Conservation (phyloP, 1,140 invertebrate genomes). For the Olivierus martensii region DNA sequence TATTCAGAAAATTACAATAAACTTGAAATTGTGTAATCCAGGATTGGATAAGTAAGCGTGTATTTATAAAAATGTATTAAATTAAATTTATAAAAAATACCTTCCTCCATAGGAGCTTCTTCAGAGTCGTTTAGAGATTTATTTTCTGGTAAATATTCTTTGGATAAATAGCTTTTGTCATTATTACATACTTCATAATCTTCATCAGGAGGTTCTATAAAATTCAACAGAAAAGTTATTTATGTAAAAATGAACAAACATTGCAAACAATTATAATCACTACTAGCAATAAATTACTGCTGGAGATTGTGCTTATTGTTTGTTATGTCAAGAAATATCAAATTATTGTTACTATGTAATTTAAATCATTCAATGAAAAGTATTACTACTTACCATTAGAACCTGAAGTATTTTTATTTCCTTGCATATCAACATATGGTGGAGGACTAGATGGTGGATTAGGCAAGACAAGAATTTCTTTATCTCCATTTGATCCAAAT, state of each 20-base stretch:
- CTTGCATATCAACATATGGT: slow-evolving; percentile 15
- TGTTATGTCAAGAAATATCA: no score
- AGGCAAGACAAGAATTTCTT: background rate
- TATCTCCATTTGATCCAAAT: background rate
- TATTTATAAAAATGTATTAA: no score
- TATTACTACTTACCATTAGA: background rate
- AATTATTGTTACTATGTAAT: no score
- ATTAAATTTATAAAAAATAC: background rate
- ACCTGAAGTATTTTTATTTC: background rate
- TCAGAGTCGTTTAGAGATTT: slow-evolving; percentile 10
- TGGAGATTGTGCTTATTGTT: no score
- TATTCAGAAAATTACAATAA: no score
- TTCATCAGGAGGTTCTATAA: background rate
- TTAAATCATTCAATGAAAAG: no score
- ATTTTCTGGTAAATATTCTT: background rate
- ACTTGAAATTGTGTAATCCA: no score
- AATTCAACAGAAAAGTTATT: background rate
- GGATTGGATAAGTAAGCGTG: no score
- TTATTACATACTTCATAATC: slow-evolving; percentile 3
- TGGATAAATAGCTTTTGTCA: background rate
- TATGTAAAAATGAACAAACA: no score
- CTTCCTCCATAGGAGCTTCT: slow-evolving; percentile 8
- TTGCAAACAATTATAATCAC: no score
- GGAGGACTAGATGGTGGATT: slow-evolving; percentile 2
- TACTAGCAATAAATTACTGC: no score